Base-by-base conservation (phyloP, 1,140 invertebrate genomes). In the Psix sp. region DNA sequence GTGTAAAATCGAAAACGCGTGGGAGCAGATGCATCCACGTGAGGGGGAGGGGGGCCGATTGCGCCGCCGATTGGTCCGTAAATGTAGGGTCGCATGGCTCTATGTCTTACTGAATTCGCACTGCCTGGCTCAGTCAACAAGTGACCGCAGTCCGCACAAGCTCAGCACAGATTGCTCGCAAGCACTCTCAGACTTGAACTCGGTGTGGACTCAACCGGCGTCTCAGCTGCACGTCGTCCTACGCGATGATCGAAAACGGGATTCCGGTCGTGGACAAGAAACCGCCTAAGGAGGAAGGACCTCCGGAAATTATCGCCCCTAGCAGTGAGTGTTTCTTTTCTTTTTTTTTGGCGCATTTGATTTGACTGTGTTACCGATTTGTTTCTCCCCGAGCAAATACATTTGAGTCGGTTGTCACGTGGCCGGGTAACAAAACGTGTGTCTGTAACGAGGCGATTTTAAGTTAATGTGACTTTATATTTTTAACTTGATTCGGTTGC, bases 211-310 rank as follows among this genome's bases (percentile, higher is more conserved):
- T 35, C 31, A 24, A 7, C 46, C 20, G 46, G 17, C 7, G 5
- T 36, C 33, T 35, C 33, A 11, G 21, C 21, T 24, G n/a, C n/a
- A n/a, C 26, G n/a, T 14, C 24, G 3, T 39, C 35, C 21, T 16
- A n/a, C 18, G 65, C 48, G 49, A 62, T 71, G 67, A 36, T 63
- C 29, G 57, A 71, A 29, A 71, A 71, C 57, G 67, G 67, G 5
- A 33, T 71, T 20, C 46, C 57, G 9, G 38, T 57, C 18, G 57
- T 71, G 42, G 67, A 71, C 43, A 71, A 56, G 29, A 71, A 71
- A 29, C 67, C 57, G 17, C 49, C 67, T 0, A 71, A 62, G 15
- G 48, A 60, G 14, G 35, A 42, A 0, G 13, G 0, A 2, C 40
- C 49, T 0, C 39, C 56, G 40, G 66, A 60, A 40, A 16, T 48